Percentiles rank a stretch among this genome's conserved stretches.
These are phyloP conservation scores for Paraescarpia echinospica DNA, from an alignment of 1,140 invertebrate genomes.

Conservation along the genomic window DNA sequence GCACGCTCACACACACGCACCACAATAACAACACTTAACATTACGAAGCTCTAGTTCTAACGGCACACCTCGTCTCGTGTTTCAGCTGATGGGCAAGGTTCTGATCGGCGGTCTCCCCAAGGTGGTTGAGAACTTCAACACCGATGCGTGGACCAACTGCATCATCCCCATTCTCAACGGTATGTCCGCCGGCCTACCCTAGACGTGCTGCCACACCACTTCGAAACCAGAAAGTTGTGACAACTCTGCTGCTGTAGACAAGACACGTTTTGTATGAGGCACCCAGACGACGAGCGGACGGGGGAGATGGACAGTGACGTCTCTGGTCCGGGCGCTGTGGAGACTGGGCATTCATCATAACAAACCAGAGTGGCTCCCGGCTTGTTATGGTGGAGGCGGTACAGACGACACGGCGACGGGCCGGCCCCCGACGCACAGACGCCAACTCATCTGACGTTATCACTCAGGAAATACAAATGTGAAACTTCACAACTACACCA, in stretches of 20 bases:
- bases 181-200: slow-evolving; percentile 7
- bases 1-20: too few species aligned
- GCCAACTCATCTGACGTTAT: neutral
- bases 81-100: slow-evolving; percentile 12
- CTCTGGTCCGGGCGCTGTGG: neutral
- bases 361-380: neutral
- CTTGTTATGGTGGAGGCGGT: neutral
- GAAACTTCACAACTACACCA: neutral
- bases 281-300: neutral
- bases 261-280: neutral
- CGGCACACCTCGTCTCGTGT: neutral
- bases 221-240: neutral
- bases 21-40: too few species aligned
- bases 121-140: slow-evolving; percentile 21
- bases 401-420: neutral
- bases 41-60: neutral
- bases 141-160: slow-evolving; percentile 23
- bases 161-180: neutral
- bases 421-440: too few species aligned
- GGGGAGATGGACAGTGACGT: neutral
- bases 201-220: neutral
- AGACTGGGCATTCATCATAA: neutral
- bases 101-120: slow-evolving; percentile 14
- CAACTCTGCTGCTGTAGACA: neutral
- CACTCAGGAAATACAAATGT: neutral